A percentile compares a stretch with the other conserved stretches of the same genome.
phyloP scores from a whole-genome alignment of 1,140 invertebrate species.

The Nephotettix cincticeps region DNA sequence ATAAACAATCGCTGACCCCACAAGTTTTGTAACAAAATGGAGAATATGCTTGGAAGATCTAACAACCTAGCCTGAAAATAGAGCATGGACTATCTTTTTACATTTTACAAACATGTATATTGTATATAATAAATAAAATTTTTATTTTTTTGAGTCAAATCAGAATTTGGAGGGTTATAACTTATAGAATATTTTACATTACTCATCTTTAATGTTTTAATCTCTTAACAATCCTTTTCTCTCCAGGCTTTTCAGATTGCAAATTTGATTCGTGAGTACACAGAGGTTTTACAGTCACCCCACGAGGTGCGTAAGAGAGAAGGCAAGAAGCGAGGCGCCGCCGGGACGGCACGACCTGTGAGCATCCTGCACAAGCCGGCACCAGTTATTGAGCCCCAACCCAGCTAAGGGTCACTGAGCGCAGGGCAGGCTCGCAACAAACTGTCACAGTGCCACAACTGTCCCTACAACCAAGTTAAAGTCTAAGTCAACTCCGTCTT shows the following conservation, averaged over 20 bases:
- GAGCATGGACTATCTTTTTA: too few species aligned
- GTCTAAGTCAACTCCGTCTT: slow-evolving; percentile 20
- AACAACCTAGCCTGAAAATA: too few species aligned
- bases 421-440: slow-evolving; percentile 2
- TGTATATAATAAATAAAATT: not conserved
- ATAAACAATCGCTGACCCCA: too few species aligned
- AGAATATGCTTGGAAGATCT: too few species aligned
- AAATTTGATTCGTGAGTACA: slow-evolving; percentile 90
- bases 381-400: slow-evolving; percentile 54
- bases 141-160: not conserved
- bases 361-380: slow-evolving; percentile 56
- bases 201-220: slow-evolving; percentile 35
- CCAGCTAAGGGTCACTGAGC: slow-evolving; percentile 46
- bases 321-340: slow-evolving; percentile 39
- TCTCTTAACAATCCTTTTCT: slow-evolving; percentile 26
- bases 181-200: not conserved
- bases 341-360: slow-evolving; percentile 48
- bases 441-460: slow-evolving; percentile 12
- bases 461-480: slow-evolving; percentile 23
- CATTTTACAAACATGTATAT: too few species aligned
- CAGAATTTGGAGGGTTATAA: too few species aligned
- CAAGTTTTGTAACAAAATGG: too few species aligned
- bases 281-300: slow-evolving; percentile 65
- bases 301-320: slow-evolving; percentile 37
- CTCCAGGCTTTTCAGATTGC: slow-evolving; percentile 89